Evolutionary conservation across 1,140 invertebrate species (phyloP).

Genomic region (Sarcophaga peregrina): DNA sequence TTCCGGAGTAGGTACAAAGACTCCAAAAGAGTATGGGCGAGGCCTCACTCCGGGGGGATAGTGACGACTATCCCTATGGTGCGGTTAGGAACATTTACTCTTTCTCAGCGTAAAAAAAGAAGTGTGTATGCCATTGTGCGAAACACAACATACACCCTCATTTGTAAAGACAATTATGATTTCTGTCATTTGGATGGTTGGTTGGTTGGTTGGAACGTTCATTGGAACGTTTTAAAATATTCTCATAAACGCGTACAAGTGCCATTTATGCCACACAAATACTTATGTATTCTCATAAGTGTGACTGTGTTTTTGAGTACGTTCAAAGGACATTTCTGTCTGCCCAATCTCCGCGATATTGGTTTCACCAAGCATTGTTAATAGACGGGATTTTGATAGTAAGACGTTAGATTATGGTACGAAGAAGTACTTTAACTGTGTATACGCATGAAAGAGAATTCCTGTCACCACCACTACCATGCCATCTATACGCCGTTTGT

Average conservation of each 20-base stretch:
- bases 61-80: too few relatives aligned
- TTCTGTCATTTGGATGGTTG: not conserved
- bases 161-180: conserved; percentile 22
- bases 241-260: conserved; percentile 6
- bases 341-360: not conserved
- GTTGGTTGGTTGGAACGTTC: too few relatives aligned
- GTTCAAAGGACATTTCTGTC: not conserved
- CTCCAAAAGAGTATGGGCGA: too few relatives aligned
- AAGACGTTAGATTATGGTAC: not conserved
- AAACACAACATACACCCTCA: not conserved
- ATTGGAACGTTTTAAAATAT: conserved; percentile 10
- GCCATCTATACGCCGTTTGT: not conserved
- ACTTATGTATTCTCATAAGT: too few relatives aligned
- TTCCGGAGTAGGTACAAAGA: too few relatives aligned
- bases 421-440: not conserved
- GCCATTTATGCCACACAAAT: not conserved
- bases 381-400: not conserved
- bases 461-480: not conserved
- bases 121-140: not conserved
- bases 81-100: too few relatives aligned
- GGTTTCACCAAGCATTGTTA: not conserved
- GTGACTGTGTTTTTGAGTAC: too few relatives aligned
- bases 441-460: conserved; percentile 15
- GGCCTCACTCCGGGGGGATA: too few relatives aligned
- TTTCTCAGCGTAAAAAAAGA: too few relatives aligned